Percentiles rank a stretch among this genome's conserved stretches.
Evolutionary conservation across 2,113 vertebrate species (phyloP).

Genomic region (Chionodraco myersi): DNA sequence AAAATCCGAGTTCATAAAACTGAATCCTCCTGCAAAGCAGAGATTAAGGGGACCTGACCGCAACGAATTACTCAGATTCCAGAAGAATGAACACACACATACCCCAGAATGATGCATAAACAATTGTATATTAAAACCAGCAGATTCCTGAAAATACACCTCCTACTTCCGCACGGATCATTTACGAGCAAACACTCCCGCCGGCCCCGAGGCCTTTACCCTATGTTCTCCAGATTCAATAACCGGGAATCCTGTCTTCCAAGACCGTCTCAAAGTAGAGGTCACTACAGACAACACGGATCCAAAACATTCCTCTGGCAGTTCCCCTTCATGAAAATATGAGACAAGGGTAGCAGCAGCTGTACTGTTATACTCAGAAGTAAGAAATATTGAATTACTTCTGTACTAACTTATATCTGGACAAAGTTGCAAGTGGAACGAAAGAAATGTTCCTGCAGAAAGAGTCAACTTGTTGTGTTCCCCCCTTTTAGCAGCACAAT

Average conservation of each 20-base stretch:
- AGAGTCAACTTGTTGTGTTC: constrained; percentile 25
- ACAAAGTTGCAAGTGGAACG: constrained; percentile 1
- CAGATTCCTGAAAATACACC: constrained; percentile 19
- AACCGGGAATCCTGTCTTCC: constrained; percentile 9
- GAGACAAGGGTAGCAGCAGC: neutral
- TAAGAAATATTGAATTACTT: neutral
- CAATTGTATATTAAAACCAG: neutral
- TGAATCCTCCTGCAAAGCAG: neutral
- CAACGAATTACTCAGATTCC: neutral
- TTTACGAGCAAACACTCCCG: constrained; percentile 21
- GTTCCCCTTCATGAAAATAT: neutral
- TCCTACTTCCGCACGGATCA: neutral
- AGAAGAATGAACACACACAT: neutral
- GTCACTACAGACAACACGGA: neutral
- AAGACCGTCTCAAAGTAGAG: constrained; percentile 2
- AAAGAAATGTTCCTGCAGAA: neutral
- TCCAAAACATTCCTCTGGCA: neutral
- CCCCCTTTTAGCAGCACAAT: constrained; percentile 2
- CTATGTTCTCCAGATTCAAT: neutral
- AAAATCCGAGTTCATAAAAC: neutral
- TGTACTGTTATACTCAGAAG: neutral
- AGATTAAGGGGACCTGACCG: neutral
- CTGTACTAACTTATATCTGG: neutral
- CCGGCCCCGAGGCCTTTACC: neutral
- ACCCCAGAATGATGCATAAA: neutral